Conservation (phyloP, 2,888 invertebrate genomes). For the Caenorhabditis wallacei region DNA sequence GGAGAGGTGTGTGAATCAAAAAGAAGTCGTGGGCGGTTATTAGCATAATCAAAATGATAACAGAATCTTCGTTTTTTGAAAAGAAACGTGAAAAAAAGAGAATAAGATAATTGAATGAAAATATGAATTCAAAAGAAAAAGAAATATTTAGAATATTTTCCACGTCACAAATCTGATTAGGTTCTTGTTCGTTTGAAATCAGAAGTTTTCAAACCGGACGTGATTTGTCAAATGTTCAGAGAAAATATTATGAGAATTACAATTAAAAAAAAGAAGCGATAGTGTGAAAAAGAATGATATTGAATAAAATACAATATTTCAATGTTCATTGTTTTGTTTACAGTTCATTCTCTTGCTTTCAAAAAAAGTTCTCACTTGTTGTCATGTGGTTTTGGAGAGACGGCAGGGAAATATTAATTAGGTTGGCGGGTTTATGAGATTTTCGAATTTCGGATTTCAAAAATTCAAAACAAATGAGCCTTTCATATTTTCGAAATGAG, state of each 20-base stretch:
- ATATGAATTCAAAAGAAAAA: constrained; percentile 28
- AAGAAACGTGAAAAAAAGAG: not conserved
- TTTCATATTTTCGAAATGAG: not conserved
- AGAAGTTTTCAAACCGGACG: not conserved
- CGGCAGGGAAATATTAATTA: too few species aligned
- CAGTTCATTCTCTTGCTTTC: too few species aligned
- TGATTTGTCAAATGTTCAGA: constrained; percentile 20
- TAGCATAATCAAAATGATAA: constrained; percentile 54
- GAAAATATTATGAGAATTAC: not conserved
- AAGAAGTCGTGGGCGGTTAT: constrained; percentile 43
- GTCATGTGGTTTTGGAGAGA: too few species aligned
- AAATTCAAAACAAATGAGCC: too few species aligned
- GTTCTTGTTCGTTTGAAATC: constrained; percentile 26
- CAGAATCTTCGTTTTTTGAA: constrained; percentile 18
- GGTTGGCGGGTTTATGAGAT: too few species aligned
- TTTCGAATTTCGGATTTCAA: too few species aligned
- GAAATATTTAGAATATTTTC: constrained; percentile 11
- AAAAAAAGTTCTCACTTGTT: too few species aligned
- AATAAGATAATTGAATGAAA: not conserved
- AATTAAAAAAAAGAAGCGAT: not conserved
- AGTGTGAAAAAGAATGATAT: not conserved
- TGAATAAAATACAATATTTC: too few species aligned
- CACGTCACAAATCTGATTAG: constrained; percentile 53
- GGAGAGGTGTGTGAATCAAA: not conserved
- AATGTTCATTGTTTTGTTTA: too few species aligned